Percentiles rank a stretch among this genome's conserved stretches.
Evolutionary conservation across 2,113 vertebrate species (phyloP).

Genomic region (Puffinus mauretanicus): DNA sequence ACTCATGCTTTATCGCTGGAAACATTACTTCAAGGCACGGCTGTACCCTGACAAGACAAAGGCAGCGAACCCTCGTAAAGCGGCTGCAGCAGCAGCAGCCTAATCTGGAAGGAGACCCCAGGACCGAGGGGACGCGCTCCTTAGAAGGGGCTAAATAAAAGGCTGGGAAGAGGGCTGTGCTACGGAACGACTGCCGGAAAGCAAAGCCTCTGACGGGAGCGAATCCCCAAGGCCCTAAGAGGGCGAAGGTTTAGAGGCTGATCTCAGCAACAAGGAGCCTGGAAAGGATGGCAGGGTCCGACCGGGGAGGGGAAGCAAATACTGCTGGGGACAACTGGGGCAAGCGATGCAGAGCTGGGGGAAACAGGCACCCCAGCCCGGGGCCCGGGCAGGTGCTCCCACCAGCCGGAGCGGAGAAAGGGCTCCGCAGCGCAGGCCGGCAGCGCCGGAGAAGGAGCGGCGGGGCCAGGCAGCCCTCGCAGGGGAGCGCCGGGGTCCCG

Average conservation of each 20-base stretch:
- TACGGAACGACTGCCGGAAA: not conserved
- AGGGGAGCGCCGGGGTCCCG: not conserved
- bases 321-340: too few relatives aligned
- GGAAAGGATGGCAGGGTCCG: not conserved
- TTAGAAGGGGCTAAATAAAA: fast-evolving
- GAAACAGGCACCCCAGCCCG: not conserved
- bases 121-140: too few relatives aligned
- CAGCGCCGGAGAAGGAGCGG: not conserved
- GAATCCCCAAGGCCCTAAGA: not conserved
- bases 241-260: not conserved
- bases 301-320: not conserved
- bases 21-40: not conserved
- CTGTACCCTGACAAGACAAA: not conserved
- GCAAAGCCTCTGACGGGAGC: not conserved
- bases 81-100: not conserved
- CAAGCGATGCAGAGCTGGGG: not conserved
- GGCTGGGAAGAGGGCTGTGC: not conserved
- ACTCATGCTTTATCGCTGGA: not conserved
- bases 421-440: not conserved
- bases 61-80: not conserved
- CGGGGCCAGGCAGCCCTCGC: not conserved
- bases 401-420: not conserved
- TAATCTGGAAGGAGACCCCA: not conserved
- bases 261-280: not conserved
- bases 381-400: too few relatives aligned